Base-by-base conservation (phyloP, 2,888 invertebrate species). In the Yponomeuta cagnagella region DNA sequence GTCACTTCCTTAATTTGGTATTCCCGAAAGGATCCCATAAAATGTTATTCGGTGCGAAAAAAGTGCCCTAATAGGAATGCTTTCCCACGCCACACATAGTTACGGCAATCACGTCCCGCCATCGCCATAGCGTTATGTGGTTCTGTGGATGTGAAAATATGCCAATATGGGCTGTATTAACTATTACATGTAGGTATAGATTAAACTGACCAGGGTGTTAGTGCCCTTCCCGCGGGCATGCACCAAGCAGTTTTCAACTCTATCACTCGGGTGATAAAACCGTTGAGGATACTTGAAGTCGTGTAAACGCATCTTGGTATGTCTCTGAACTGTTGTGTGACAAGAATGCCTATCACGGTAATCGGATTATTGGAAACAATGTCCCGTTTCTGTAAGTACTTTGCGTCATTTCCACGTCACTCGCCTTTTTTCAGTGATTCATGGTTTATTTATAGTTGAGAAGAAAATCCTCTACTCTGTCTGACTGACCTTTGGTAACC, bases 81-180 rank as follows among this genome's bases (percentile, higher is more conserved):
- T 83, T 88, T 88, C 89, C 84, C 89, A 89, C 89, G 89, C 88
- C 86, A 85, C 79, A 58, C 80, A 76, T 73, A 74, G 73, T 73
- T 76, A 76, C 76, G 77, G 78, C 80, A 74, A 78, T 79, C 82
- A 84, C 82, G 84, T 82, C 79, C 77, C 71, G 70, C 75, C 78
- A 77, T 76, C 74, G 37, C 37, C 43, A 43, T 43, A 43, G 43
- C 43, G 43, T 43, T 43, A 3, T 8, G 77, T 78, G 75, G 85
- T 43, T 43, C 43, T 8, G 77, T 78, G 75, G 85, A 58, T 86
- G 85, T 86, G 85, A 83, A 86, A 84, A 83, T 84, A 84, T 84
- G 80, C 78, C 82, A 76, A 85, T 82, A 80, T 31, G 6, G 65
- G 10, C 65, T 33, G 8, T 31, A 33, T 31, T 33, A 15, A 58